Percentiles rank a stretch among this genome's conserved stretches.
phyloP scores from a whole-genome alignment of 2,888 invertebrate genomes.

The Brachyptera putata region DNA sequence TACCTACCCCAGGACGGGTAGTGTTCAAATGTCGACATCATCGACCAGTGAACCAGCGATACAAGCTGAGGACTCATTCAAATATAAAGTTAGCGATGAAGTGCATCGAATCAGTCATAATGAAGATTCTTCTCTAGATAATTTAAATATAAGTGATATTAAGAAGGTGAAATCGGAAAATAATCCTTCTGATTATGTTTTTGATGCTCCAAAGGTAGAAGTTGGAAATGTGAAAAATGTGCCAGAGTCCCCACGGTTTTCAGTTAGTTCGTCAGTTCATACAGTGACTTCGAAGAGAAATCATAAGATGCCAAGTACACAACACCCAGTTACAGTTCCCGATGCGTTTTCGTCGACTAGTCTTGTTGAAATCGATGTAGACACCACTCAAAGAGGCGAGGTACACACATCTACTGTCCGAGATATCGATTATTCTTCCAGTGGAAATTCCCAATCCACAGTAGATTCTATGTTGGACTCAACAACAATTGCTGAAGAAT shows the following conservation, averaged over 20 bases:
- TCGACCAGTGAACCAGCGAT: background rate
- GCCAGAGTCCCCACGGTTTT: background rate
- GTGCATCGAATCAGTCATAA: too few relatives aligned
- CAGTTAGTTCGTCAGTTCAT: constrained; percentile 8
- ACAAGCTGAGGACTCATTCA: background rate
- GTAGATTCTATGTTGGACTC: background rate
- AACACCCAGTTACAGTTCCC: background rate
- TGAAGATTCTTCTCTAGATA: background rate
- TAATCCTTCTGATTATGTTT: too few relatives aligned
- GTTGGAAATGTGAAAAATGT: background rate
- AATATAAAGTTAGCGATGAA: too few relatives aligned
- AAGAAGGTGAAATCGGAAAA: too few relatives aligned
- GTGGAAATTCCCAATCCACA: background rate
- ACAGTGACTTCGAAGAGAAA: background rate
- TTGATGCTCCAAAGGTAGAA: background rate
- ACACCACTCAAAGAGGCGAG: background rate
- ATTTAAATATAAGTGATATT: background rate
- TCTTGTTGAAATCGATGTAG: background rate
- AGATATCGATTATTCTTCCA: background rate
- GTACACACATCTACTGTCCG: too few relatives aligned
- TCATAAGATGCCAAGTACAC: background rate
- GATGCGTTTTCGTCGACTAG: constrained; percentile 5
- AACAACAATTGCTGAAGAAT: background rate
- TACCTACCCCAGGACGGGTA: background rate
- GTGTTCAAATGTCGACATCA: background rate